Conservation (phyloP, 2,113 vertebrate species). For the Gavialis gangeticus region DNA sequence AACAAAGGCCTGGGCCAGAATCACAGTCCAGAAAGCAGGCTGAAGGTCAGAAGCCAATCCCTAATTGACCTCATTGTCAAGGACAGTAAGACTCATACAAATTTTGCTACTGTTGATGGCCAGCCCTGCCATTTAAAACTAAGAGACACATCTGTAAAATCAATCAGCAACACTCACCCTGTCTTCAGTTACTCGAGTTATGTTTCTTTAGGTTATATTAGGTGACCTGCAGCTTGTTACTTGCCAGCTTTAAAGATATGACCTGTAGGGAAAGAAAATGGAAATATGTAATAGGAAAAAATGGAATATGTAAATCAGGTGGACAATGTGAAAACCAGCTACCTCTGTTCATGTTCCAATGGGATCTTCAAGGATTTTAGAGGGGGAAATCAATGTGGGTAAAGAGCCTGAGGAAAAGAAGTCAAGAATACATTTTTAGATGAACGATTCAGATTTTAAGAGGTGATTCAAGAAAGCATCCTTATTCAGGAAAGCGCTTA, state of each 20-base stretch:
- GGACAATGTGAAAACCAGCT: neutral
- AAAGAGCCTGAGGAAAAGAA: neutral
- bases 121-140: conserved; percentile 10
- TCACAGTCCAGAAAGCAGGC: too few relatives aligned
- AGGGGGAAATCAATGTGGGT: neutral
- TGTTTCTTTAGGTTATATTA: conserved; percentile 3
- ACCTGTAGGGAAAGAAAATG: neutral
- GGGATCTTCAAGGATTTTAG: neutral
- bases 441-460: neutral
- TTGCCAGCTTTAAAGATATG: neutral
- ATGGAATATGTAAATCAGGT: neutral
- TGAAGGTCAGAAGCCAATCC: too few relatives aligned
- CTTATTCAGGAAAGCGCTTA: neutral
- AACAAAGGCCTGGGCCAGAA: too few relatives aligned
- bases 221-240: neutral
- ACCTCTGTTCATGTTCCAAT: neutral
- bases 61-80: neutral
- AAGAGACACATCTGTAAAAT: neutral
- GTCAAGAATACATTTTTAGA: neutral
- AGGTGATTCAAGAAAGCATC: neutral
- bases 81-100: neutral
- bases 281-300: neutral
- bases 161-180: neutral
- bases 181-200: neutral
- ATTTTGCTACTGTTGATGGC: neutral